Percentiles rank a stretch among this genome's conserved stretches.
phyloP scores from a whole-genome alignment of 1,140 invertebrate genomes.

The Stegodyphus dumicola region DNA sequence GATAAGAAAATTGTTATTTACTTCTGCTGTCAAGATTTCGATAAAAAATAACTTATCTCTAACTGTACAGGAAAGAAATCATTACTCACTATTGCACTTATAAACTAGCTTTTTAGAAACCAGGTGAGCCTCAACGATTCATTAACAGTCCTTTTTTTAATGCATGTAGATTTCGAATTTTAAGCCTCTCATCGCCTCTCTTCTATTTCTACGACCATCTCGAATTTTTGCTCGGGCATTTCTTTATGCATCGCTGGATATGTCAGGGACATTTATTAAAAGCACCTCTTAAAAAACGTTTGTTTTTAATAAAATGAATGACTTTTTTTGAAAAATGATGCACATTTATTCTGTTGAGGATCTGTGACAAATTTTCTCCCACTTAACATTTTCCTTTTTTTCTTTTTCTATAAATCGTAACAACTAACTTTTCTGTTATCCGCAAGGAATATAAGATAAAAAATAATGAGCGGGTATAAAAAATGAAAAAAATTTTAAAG shows the following conservation, averaged over 20 bases:
- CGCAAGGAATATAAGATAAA: constrained; percentile 3
- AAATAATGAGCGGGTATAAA: not conserved
- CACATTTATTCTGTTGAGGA: constrained; percentile 23
- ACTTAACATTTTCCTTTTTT: not conserved
- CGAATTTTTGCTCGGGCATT: not conserved
- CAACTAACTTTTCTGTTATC: constrained; percentile 4
- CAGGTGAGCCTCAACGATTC: too few relatives aligned
- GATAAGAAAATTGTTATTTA: too few relatives aligned
- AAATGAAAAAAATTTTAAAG: too few relatives aligned
- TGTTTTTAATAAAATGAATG: constrained; percentile 30
- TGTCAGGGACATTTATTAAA: constrained; percentile 42
- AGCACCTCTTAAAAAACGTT: constrained; percentile 12
- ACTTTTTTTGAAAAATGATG: not conserved
- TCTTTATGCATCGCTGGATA: constrained; percentile 16
- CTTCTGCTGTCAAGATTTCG: too few relatives aligned
- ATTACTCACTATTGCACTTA: too few relatives aligned
- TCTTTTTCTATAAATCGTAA: constrained; percentile 13
- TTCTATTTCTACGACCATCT: too few relatives aligned
- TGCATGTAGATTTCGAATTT: too few relatives aligned
- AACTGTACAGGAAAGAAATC: too few relatives aligned
- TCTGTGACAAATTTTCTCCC: not conserved
- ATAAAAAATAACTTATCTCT: too few relatives aligned
- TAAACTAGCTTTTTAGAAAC: too few relatives aligned
- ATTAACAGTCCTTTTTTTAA: too few relatives aligned
- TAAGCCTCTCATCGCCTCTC: too few relatives aligned